Conservation (phyloP, 1,140 invertebrate species). For the Spodoptera litura region DNA sequence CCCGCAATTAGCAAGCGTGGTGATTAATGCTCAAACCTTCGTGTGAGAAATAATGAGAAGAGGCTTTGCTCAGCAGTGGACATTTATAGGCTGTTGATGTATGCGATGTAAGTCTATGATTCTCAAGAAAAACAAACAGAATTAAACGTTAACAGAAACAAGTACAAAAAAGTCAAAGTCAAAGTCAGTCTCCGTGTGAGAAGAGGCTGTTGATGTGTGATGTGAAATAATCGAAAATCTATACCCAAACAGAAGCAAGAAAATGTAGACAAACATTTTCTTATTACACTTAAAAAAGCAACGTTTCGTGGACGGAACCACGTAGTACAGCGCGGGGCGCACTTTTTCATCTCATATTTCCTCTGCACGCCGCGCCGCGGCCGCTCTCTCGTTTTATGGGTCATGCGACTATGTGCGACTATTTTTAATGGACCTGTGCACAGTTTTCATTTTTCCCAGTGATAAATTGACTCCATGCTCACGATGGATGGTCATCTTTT, state of each 20-base stretch:
- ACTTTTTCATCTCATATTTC: conserved; percentile 79
- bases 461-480: conserved; percentile 83
- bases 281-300: conserved; percentile 15
- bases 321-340: background rate
- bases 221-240: too few species aligned
- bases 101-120: too few species aligned
- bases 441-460: conserved; percentile 82
- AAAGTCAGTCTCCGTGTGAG: too few species aligned
- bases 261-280: background rate
- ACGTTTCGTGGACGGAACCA: conserved; percentile 29
- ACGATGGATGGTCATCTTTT: conserved; percentile 81
- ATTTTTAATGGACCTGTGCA: conserved; percentile 82
- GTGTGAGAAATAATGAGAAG: too few species aligned
- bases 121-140: too few species aligned
- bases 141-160: too few species aligned
- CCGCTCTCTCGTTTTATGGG: conserved; percentile 82
- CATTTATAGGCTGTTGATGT: too few species aligned
- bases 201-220: too few species aligned
- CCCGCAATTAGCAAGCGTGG: too few species aligned
- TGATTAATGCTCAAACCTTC: too few species aligned
- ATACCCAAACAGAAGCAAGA: background rate
- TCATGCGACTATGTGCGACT: conserved; percentile 84
- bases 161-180: too few species aligned
- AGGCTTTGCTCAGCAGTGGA: too few species aligned
- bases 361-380: conserved; percentile 66